Conservation (phyloP, 2,888 invertebrate species). For the Campoplex capitator region DNA sequence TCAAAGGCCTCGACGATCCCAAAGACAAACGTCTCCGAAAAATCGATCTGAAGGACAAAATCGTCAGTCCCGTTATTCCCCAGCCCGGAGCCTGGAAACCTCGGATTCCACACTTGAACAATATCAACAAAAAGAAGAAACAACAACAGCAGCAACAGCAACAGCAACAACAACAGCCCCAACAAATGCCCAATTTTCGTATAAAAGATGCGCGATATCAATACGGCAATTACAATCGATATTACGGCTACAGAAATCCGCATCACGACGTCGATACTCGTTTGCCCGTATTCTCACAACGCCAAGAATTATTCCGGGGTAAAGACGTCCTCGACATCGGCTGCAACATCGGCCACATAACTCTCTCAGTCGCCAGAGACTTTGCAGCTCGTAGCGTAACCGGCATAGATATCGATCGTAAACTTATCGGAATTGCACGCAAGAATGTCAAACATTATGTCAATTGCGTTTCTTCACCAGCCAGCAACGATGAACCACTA, state of each 20-base stretch:
- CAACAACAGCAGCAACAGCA: constrained; percentile 77
- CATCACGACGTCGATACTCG: constrained; percentile 93
- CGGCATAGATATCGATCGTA: constrained; percentile 97
- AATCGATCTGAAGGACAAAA: constrained; percentile 92
- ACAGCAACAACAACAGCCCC: constrained; percentile 85
- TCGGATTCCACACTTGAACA: constrained; percentile 85
- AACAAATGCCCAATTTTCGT: constrained; percentile 88
- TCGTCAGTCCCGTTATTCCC: constrained; percentile 96
- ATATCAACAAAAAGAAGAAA: constrained; percentile 84
- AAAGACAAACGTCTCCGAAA: constrained; percentile 86
- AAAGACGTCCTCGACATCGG: constrained; percentile 98
- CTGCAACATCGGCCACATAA: constrained; percentile 98
- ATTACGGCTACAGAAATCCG: constrained; percentile 97
- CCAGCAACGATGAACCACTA: constrained; percentile 77
- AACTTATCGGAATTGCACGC: constrained; percentile 91
- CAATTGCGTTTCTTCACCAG: constrained; percentile 84
- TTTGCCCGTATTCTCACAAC: constrained; percentile 91
- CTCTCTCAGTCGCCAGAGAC: constrained; percentile 94
- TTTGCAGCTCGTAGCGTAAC: constrained; percentile 93
- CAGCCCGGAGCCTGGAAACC: constrained; percentile 94
- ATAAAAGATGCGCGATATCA: constrained; percentile 93
- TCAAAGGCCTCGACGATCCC: constrained; percentile 81
- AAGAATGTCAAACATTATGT: constrained; percentile 91
- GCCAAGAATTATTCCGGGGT: constrained; percentile 93
- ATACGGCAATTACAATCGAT: constrained; percentile 98